Evolutionary conservation across 2,113 vertebrate species (phyloP).

Genomic region (Psettodes erumei): DNA sequence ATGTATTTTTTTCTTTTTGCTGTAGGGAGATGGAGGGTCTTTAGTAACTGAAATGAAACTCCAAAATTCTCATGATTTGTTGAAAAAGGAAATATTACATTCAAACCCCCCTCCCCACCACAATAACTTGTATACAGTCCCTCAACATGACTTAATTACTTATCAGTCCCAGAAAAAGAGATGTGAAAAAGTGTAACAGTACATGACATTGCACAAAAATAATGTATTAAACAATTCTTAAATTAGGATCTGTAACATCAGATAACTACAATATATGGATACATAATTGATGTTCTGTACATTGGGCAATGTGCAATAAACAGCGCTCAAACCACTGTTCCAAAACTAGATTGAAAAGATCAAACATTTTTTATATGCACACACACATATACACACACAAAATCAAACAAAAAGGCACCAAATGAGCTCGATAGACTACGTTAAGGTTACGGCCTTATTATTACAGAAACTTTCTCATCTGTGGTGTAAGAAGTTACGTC

Average conservation of each 20-base stretch:
- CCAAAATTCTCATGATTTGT: too few species aligned
- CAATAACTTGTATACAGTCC: neutral
- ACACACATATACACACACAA: neutral
- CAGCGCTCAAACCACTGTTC: neutral
- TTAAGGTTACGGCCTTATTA: conserved; percentile 16
- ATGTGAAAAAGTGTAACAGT: neutral
- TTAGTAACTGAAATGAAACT: too few species aligned
- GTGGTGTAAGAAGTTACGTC: conserved; percentile 26
- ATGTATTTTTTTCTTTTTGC: too few species aligned
- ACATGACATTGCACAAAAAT: neutral
- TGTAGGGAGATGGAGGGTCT: neutral
- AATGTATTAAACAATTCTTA: neutral
- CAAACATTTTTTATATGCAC: neutral
- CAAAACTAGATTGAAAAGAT: neutral
- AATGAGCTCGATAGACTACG: neutral
- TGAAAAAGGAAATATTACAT: neutral
- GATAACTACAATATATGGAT: neutral
- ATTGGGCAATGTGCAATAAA: neutral
- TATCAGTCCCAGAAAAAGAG: too few species aligned
- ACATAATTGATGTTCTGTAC: neutral
- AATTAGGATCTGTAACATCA: neutral
- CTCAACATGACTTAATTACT: neutral
- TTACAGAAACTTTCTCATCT: conserved; percentile 8
- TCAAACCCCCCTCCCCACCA: neutral
- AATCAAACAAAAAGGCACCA: neutral